Base-by-base conservation (phyloP, 2,797 vertebrate genomes). In the Brachyalestes nurse region DNA sequence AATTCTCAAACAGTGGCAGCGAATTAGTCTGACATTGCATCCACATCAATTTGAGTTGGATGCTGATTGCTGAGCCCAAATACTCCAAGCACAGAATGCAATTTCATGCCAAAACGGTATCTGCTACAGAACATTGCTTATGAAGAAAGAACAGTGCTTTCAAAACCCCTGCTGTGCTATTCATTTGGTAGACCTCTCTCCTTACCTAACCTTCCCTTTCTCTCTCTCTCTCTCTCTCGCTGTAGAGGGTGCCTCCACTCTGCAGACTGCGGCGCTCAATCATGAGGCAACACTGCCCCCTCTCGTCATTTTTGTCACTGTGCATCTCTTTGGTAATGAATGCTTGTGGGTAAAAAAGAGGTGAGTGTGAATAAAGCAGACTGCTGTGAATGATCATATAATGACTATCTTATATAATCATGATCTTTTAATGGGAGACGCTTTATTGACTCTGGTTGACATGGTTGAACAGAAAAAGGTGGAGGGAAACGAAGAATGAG, bases 261-360 rank as follows among this genome's bases (percentile, higher is more conserved):
- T 90, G 38, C 72, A 49, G 42, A 75, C 89, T 90, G 38, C 72
- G 45, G 42, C 25, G 49, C 86, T 89, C 72, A 92, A 84, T 76
- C 80, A 85, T 90, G 88, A 90, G 87, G 34, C 93, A 92, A 94
- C 91, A 94, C 83, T 94, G 93, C 93, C 94, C 94, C 92, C 94
- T 93, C 74, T 93, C 87, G 94, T 90, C 19, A 25, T 12, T 70
- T 65, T 73, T 10, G 6, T 79, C 14, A 12, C 16, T 55, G 81
- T 82, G 86, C 84, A 71, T 25, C 49, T 40, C 42, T 6, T 28
- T 49, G 57, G 55, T 19, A n/a, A 55, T 34, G 49, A 72, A 66
- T 8, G 64, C 42, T 4, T 42, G 14, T 6, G 34, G 6, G 7
- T 17, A 70, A n/a, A 2, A 70, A 12, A 2, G 45, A 17, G 25